Conservation (phyloP, 1,140 invertebrate genomes). For the Dicyema japonicum region DNA sequence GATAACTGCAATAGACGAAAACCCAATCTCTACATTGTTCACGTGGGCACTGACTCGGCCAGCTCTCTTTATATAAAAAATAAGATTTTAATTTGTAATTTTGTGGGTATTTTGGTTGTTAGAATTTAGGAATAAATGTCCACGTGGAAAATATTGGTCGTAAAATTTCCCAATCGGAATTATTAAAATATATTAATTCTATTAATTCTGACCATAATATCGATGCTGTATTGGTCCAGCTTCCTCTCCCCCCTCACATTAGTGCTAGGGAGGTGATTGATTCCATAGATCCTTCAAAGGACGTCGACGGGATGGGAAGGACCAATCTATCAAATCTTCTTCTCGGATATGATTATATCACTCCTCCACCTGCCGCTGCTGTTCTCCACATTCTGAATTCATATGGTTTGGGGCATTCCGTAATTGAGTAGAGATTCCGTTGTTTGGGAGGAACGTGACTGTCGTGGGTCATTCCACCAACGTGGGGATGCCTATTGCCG, state of each 20-base stretch:
- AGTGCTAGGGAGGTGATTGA: slow-evolving; percentile 27
- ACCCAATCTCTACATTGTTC: too few relatives aligned
- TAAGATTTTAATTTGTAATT: too few relatives aligned
- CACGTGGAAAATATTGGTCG: too few relatives aligned
- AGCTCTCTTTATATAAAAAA: too few relatives aligned
- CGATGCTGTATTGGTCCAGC: slow-evolving; percentile 48
- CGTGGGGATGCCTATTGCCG: slow-evolving; percentile 46
- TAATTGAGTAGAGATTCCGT: slow-evolving; percentile 39
- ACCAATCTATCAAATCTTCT: too few relatives aligned
- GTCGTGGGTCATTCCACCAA: slow-evolving; percentile 55
- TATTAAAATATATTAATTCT: slow-evolving; percentile 29
- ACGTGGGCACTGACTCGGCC: too few relatives aligned
- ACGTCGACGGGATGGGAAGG: slow-evolving; percentile 80
- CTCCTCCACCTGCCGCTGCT: background rate
- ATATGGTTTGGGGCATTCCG: too few relatives aligned
- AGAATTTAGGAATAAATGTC: too few relatives aligned
- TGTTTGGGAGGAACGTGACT: slow-evolving; percentile 47
- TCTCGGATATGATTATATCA: too few relatives aligned
- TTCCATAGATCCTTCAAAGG: slow-evolving; percentile 39
- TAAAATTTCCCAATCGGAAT: slow-evolving; percentile 29
- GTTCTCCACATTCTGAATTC: slow-evolving; percentile 4
- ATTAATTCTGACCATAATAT: slow-evolving; percentile 35
- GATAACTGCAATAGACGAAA: too few relatives aligned
- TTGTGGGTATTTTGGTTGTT: too few relatives aligned
- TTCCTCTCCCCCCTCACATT: slow-evolving; percentile 41